Base-by-base conservation (phyloP, 2,113 vertebrate species). In the Neoarius graeffei region DNA sequence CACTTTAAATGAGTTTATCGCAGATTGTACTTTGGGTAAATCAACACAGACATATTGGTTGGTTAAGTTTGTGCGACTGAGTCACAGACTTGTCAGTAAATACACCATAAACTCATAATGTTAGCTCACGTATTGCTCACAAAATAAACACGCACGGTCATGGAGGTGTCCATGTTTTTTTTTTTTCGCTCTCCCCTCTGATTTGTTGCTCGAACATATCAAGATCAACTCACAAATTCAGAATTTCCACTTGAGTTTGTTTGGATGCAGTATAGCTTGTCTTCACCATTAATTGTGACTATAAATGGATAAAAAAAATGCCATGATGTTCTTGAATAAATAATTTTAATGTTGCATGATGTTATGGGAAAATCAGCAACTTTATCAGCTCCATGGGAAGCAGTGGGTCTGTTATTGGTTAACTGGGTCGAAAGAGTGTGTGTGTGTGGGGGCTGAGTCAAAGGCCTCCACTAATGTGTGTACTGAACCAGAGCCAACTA, bases 381-480 rank as follows among this genome's bases (percentile, higher is more conserved):
- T 71, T 48, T 35, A 74, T 74, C 74, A 52, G n/a, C 74, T 77
- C 42, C 74, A 77, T 76, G 42, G 71, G 35, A 50, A 76, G 23
- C 73, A 76, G 59, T 64, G 19, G n/a, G 35, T 83, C 35, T 83
- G 64, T 52, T 77, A 52, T n/a, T 77, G 23, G 74, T 77, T 77
- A 77, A n/a, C 74, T 52, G 48, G 74, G 1, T 13, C 48, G 52
- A 77, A 77, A 52, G 20, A 8, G 17, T 60, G 1, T 76, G 42
- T 25, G 73, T 50, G 73, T 76, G 73, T 25, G 71, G 20, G 17
- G 23, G 52, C 57, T 52, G 42, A 82, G 48, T 62, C 85, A 89
- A 48, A 69, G 30, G 71, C 13, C 52, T 83, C 59, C 17, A 79
- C 35, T 79, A 86, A 67, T 83, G 85, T 52, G 85, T 42, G 57